These are phyloP conservation scores for Chondrilla cf. caribensis DNA, from an alignment of 37 sponge, comb jelly and placozoan genomes.

Conservation along the genomic window DNA sequence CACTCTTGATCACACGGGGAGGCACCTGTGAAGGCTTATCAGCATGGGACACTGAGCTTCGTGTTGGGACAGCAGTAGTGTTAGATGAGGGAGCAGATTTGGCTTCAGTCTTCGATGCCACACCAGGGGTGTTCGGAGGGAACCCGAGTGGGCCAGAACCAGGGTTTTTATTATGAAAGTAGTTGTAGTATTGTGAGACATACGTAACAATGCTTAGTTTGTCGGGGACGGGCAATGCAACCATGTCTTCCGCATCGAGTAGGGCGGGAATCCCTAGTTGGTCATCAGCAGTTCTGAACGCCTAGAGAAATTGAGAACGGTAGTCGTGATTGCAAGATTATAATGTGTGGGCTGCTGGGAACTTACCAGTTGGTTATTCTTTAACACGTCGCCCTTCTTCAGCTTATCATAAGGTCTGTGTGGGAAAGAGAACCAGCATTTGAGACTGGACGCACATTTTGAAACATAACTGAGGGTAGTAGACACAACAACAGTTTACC, in stretches of 20 bases:
- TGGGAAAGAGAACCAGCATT: conserved; percentile 7
- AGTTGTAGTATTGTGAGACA: conserved; percentile 88
- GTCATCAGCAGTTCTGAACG: conserved; percentile 82
- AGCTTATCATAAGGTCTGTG: conserved; percentile 74
- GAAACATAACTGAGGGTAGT: no score
- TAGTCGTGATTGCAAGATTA: background rate
- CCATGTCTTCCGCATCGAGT: conserved; percentile 93
- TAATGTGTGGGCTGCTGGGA: background rate
- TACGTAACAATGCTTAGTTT: conserved; percentile 92
- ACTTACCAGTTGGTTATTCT: conserved; percentile 84
- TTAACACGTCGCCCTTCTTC: conserved; percentile 60
- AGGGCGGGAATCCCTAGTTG: conserved; percentile 83
- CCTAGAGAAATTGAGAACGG: conserved; percentile 35
- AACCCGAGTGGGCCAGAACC: conserved; percentile 3
- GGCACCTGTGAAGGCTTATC: background rate
- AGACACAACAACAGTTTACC: no score
- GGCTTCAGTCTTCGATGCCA: background rate
- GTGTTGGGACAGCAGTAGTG: conserved; percentile 3
- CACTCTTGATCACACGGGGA: no score
- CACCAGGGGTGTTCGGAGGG: conserved; percentile 1
- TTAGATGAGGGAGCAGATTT: background rate
- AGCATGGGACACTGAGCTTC: background rate
- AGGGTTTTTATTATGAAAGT: conserved; percentile 80
- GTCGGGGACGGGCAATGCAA: conserved; percentile 83
- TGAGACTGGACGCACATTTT: no score